Evolutionary conservation across 2,888 invertebrate species (phyloP).

Genomic region (Brachypterus glaber): DNA sequence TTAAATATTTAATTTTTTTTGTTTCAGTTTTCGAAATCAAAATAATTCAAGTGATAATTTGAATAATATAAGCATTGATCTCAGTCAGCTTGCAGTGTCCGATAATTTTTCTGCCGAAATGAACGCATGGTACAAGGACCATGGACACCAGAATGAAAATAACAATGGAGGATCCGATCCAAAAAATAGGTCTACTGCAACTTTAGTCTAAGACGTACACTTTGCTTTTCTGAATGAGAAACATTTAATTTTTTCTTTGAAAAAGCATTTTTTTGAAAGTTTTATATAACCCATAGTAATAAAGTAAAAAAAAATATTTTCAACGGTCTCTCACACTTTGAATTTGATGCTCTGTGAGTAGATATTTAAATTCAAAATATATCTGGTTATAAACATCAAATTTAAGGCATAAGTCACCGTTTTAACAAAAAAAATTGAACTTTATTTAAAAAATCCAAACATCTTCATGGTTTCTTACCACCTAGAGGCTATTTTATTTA

Average conservation of each 20-base stretch:
- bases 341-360: no score
- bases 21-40: slow-evolving; percentile 18
- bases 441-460: no score
- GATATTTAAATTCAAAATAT: no score
- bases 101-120: slow-evolving; percentile 47
- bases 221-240: not conserved
- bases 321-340: no score
- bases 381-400: no score
- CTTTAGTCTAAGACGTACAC: slow-evolving; percentile 34
- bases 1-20: slow-evolving; percentile 11
- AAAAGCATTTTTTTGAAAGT: no score
- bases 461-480: no score
- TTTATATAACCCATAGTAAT: slow-evolving; percentile 22
- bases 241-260: not conserved
- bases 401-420: no score
- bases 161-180: slow-evolving; percentile 22
- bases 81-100: slow-evolving; percentile 36
- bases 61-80: slow-evolving; percentile 30
- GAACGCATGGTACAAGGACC: slow-evolving; percentile 48
- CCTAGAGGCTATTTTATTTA: no score
- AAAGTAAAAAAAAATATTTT: no score
- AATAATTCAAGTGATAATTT: slow-evolving; percentile 24
- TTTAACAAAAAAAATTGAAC: no score
- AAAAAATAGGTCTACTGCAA: slow-evolving; percentile 32
- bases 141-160: slow-evolving; percentile 29